These are phyloP conservation scores for Meloidogyne chitwoodi DNA, from an alignment of 1,140 invertebrate genomes.

Conservation along the genomic window DNA sequence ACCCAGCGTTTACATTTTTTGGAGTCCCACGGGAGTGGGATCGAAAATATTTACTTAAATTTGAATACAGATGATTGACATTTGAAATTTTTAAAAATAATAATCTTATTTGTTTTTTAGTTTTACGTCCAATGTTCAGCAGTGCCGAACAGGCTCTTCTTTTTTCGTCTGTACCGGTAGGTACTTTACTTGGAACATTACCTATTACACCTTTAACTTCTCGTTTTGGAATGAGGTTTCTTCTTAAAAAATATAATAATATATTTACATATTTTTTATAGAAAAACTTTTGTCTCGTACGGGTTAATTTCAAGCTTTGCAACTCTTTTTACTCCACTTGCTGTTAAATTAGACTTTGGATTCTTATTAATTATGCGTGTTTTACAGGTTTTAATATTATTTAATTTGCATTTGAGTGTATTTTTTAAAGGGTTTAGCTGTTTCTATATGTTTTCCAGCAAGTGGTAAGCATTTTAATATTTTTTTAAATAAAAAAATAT, in stretches of 20 bases:
- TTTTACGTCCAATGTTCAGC: constrained; percentile 3
- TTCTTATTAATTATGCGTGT: constrained; percentile 38
- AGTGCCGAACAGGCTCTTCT: constrained; percentile 12
- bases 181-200: constrained; percentile 25
- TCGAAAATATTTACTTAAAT: background rate
- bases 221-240: constrained; percentile 16
- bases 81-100: no score
- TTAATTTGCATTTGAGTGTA: background rate
- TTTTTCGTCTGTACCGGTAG: constrained; percentile 9
- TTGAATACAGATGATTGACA: background rate
- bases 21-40: background rate
- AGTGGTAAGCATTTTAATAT: constrained; percentile 30
- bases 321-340: constrained; percentile 47
- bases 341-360: constrained; percentile 35
- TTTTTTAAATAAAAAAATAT: background rate
- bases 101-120: background rate
- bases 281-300: constrained; percentile 48
- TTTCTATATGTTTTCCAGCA: constrained; percentile 49
- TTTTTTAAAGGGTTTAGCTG: constrained; percentile 48
- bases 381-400: constrained; percentile 36
- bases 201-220: constrained; percentile 18
- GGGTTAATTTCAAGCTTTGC: constrained; percentile 51
- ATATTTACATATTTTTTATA: background rate
- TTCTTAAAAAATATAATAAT: background rate
- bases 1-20: background rate